Base-by-base conservation (phyloP, 1,140 invertebrate species). In the Ostrea edulis region DNA sequence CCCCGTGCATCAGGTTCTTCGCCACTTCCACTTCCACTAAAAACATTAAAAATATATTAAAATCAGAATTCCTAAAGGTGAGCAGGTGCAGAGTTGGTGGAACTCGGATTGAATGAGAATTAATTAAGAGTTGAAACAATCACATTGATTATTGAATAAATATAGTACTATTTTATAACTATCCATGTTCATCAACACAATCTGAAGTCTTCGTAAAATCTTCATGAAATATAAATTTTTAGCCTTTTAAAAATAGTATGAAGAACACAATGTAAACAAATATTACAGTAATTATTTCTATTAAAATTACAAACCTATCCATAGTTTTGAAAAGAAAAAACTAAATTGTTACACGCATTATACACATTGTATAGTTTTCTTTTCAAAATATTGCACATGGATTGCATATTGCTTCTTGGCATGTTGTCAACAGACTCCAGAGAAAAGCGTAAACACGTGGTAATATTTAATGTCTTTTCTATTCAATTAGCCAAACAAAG, bases 11-110 rank as follows among this genome's bases (percentile, higher is more conserved):
- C 92, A 62, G 86, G 82, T n/a, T 91, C 90, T 44, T 92, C 91
- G 14, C 90, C 90, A 86, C 90, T 91, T 52, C 90, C 89, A 86
- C 91, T 92, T 22, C 86, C 87, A 91, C 89, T 90, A 84, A n/a
- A 89, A 81, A 2, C 35, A 5, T 2, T 44, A 5, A 44, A 44
- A 44, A 44, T 44, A 44, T 44, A 44, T 5, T 44, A 44, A n/a
- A 44, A 44, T 44, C 35, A 44, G 35, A 44, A 5, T 44, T 44
- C 1, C 35, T 44, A 44, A 44, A 44, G 35, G 35, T 44, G 35
- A 44, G 5, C 35, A 44, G 5, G 35, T 44, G 35, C 35, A 44
- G 35, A 44, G 1, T 44, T 44, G 35, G 35, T 44, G 35, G 5
- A 44, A 44, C 5, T 2, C 35, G 35, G 35, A 2, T 44, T 44